Evolutionary conservation across 30 jellyfish, hydroid and myxozoan species (phyloP).

Genomic region (Clytia hemisphaerica): DNA sequence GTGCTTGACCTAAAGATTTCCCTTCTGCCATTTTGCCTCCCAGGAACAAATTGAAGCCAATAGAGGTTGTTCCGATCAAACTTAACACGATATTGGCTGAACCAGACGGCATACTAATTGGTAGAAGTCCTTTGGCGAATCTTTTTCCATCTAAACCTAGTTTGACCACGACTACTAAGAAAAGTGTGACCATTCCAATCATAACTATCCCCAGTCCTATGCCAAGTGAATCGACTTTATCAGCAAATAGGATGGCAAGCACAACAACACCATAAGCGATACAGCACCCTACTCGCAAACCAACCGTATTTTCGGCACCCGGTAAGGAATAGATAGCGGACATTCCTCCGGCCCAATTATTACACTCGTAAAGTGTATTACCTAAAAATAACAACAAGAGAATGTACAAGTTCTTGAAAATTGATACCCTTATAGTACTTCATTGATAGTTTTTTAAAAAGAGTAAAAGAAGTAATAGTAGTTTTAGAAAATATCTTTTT

Average conservation of each 20-base stretch:
- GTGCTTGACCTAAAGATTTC: conserved; percentile 4
- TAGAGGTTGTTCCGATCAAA: not conserved
- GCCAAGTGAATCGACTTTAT: conserved; percentile 4
- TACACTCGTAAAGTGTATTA: not conserved
- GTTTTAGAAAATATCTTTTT: too few relatives aligned
- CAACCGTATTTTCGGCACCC: not conserved
- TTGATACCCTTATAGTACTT: too few relatives aligned
- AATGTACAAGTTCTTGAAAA: too few relatives aligned
- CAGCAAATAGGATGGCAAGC: not conserved
- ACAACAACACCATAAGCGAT: not conserved
- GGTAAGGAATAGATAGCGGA: not conserved
- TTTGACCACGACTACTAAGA: not conserved
- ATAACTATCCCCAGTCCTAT: not conserved
- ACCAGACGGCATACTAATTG: not conserved
- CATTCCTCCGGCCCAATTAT: conserved; percentile 4
- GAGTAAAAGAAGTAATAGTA: too few relatives aligned
- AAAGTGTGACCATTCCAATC: not conserved
- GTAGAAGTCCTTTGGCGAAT: not conserved
- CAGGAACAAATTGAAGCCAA: not conserved
- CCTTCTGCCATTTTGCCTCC: conserved; percentile 7
- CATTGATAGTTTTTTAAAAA: too few relatives aligned
- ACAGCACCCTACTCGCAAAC: not conserved
- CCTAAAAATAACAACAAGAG: not conserved
- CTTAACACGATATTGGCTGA: not conserved
- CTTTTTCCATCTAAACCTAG: not conserved